A percentile compares a stretch with the other conserved stretches of the same genome.
phyloP scores from a whole-genome alignment of 2,888 invertebrate species.

The Asteroscopus sphinx region DNA sequence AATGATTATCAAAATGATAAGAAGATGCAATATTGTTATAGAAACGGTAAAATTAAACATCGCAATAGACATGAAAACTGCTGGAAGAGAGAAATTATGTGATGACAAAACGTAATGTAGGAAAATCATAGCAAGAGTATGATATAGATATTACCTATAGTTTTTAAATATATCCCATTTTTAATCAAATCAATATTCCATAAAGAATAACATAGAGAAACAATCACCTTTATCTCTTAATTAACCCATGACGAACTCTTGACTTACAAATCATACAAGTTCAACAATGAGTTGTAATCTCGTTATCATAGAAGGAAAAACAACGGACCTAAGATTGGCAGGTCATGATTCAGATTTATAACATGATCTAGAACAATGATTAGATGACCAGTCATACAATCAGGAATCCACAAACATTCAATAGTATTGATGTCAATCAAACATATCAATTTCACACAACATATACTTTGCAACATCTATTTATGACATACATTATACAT shows the following conservation, averaged over 20 bases:
- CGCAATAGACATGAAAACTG: too few species aligned
- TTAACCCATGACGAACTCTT: constrained; percentile 34
- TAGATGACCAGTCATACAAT: constrained; percentile 22
- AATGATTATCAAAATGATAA: too few species aligned
- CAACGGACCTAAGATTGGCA: constrained; percentile 17
- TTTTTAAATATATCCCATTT: background rate
- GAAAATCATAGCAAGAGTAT: too few species aligned
- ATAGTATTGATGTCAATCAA: constrained; percentile 30
- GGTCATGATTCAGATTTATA: constrained; percentile 22
- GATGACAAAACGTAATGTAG: too few species aligned
- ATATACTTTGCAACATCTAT: constrained; percentile 12
- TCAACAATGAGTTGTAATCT: constrained; percentile 36
- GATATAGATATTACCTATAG: background rate
- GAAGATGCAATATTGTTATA: too few species aligned
- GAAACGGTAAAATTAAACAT: too few species aligned
- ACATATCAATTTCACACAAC: constrained; percentile 23
- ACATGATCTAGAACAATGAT: constrained; percentile 29
- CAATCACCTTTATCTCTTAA: constrained; percentile 23
- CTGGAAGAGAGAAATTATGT: too few species aligned
- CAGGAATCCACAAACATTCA: constrained; percentile 45
- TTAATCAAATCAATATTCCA: background rate
- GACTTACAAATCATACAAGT: constrained; percentile 34
- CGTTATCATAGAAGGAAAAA: constrained; percentile 11
- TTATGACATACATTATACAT: background rate
- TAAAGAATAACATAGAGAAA: constrained; percentile 5